Conservation (phyloP, 1,140 invertebrate genomes). For the Samia ricini region DNA sequence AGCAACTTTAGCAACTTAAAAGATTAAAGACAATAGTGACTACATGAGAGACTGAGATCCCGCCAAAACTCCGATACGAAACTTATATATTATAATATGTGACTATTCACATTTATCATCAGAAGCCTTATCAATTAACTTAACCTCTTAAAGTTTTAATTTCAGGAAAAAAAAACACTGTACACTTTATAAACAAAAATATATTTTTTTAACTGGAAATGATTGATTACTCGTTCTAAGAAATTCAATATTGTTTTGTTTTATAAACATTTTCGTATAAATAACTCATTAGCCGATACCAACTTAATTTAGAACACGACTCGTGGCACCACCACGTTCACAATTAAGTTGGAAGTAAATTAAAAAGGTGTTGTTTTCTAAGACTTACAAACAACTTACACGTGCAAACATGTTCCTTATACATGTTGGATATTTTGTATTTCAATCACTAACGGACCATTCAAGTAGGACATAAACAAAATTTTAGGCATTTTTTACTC, state of each 20-base stretch:
- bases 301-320: conserved; percentile 13
- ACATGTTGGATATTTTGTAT: too few species aligned
- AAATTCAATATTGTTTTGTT: conserved; percentile 6
- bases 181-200: background rate
- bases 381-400: too few species aligned
- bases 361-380: background rate
- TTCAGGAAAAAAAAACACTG: background rate
- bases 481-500: too few species aligned
- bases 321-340: background rate
- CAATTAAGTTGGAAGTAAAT: background rate
- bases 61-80: too few species aligned
- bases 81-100: too few species aligned
- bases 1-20: too few species aligned
- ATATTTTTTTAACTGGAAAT: background rate
- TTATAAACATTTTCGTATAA: conserved; percentile 17
- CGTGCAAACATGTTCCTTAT: too few species aligned
- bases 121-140: background rate
- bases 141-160: background rate
- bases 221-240: background rate
- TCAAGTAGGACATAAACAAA: too few species aligned
- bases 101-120: too few species aligned
- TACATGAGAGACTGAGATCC: too few species aligned
- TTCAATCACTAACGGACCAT: too few species aligned
- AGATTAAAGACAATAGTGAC: too few species aligned
- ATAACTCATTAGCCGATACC: conserved; percentile 17